Base-by-base conservation (phyloP, 2,797 vertebrate genomes). In the Ceryle rudis region DNA sequence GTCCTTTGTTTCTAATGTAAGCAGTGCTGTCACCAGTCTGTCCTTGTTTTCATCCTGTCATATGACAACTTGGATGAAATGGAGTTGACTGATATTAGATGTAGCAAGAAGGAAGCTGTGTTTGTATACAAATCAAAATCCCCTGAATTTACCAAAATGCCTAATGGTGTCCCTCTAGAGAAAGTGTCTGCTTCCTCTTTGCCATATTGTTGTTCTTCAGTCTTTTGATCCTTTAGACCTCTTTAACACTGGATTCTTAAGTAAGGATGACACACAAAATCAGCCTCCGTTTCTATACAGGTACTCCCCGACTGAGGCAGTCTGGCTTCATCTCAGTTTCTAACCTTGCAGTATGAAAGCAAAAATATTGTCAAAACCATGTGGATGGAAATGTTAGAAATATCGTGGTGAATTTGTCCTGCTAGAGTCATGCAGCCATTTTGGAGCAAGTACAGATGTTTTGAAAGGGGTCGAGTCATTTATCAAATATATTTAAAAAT, bases 41-140 rank as follows among this genome's bases (percentile, higher is more conserved):
- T 77, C 92, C 95, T 93, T 89, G 90, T 79, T 89, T 85, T 90
- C 85, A 16, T 88, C 70, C 80, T 79, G 92, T 93, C 93, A 70
- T 70, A 49, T 71, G 93, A 93, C 94, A 96, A 25, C 69, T 71
- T 83, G n/a, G 69, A 89, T 97, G 92, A 89, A 77, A 66, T 28
- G 60, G 91, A 92, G 81, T 80, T 92, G 95, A 92, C 83, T 95
- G 90, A 82, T 84, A 66, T 7, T 58, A 85, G 86, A 73, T 60
- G 74, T 9, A 92, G 95, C 86, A 93, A 93, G 90, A 85, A 80
- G 81, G 89, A 94, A 87, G 74, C 90, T 70, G 17, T 54, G 62
- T 84, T 77, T 47, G 71, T 95, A 25, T 60, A 64, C 49, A 70
- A 64, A 73, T 77, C 26, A 84, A 78, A 89, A 41, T 41, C 22